Percentiles rank a stretch among this genome's conserved stretches.
Conservation (phyloP, 2,113 vertebrate genomes). For the Channa maculata region DNA sequence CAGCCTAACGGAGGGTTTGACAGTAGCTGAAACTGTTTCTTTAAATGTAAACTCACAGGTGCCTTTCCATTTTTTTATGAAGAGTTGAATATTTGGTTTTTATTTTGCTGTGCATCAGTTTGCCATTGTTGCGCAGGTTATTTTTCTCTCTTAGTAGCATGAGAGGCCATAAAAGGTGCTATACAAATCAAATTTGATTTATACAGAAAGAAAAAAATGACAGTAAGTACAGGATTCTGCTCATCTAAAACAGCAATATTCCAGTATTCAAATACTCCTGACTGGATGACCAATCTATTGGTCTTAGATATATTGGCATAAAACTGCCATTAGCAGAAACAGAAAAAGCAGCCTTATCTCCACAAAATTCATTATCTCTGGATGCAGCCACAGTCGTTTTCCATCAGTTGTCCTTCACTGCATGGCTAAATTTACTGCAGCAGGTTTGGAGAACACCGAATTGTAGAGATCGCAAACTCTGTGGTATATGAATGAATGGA, state of each 20-base stretch:
- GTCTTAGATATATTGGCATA: background rate
- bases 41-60: background rate
- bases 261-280: background rate
- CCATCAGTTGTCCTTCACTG: slow-evolving; percentile 55
- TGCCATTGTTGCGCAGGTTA: background rate
- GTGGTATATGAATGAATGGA: no score
- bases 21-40: background rate
- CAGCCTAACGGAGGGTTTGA: background rate
- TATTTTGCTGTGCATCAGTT: background rate
- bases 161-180: no score
- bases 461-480: background rate
- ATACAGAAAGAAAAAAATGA: background rate
- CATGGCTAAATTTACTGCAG: slow-evolving; percentile 44
- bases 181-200: no score
- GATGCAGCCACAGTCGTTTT: slow-evolving; percentile 42
- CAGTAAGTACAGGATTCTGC: background rate
- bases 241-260: background rate
- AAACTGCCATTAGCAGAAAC: slow-evolving; percentile 23
- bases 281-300: background rate
- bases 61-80: no score
- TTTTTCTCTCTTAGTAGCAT: background rate
- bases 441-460: slow-evolving; percentile 15
- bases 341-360: slow-evolving; percentile 29
- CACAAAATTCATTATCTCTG: slow-evolving; percentile 35
- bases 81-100: background rate